phyloP scores from a whole-genome alignment of 2,888 invertebrate species.

The Reticulitermes lucifugus region DNA sequence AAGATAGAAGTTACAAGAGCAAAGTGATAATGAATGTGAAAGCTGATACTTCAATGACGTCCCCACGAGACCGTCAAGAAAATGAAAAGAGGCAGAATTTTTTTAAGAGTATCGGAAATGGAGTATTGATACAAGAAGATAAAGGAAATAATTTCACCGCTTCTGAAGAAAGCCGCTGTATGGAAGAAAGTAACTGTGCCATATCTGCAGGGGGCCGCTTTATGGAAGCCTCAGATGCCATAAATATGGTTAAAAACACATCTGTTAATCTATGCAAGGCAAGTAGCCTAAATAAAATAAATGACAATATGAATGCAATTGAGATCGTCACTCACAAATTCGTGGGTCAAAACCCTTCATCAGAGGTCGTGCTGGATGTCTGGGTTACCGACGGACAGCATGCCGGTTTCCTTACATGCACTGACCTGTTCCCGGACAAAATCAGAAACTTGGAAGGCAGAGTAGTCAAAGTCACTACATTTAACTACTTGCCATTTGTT shows the following conservation, averaged over 20 bases:
- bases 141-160: too few relatives aligned
- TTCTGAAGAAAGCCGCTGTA: too few relatives aligned
- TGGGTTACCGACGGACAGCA: not conserved
- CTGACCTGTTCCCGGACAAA: not conserved
- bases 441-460: not conserved
- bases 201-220: too few relatives aligned
- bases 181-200: too few relatives aligned
- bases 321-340: not conserved
- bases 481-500: not conserved
- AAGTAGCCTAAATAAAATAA: not conserved
- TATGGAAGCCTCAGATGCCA: too few relatives aligned
- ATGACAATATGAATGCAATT: not conserved
- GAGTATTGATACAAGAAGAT: too few relatives aligned
- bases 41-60: not conserved
- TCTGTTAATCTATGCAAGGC: not conserved
- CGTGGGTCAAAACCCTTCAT: not conserved
- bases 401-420: not conserved
- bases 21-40: not conserved
- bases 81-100: not conserved
- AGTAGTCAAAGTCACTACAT: not conserved
- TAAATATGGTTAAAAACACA: too few relatives aligned
- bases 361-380: not conserved
- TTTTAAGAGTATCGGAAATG: too few relatives aligned
- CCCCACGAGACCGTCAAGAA: not conserved
- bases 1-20: not conserved